Conservation (phyloP, 1,140 invertebrate species). For the Liolophura sinensis region DNA sequence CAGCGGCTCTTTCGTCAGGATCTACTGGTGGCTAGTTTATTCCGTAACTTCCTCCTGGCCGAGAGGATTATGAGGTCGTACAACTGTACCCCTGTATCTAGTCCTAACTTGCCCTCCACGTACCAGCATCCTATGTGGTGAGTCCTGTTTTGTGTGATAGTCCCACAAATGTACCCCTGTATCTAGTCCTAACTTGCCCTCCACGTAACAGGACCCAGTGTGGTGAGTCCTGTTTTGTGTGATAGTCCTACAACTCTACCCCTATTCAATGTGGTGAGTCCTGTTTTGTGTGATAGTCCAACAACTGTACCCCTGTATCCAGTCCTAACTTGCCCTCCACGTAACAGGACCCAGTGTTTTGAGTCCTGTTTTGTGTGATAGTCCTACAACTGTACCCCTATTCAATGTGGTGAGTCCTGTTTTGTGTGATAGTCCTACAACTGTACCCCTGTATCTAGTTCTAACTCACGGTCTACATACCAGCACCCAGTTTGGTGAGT, state of each 20-base stretch:
- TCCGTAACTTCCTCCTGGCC: conserved; percentile 95
- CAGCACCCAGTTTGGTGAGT: conserved; percentile 67
- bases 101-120: conserved; percentile 80
- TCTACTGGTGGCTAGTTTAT: conserved; percentile 95
- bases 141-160: conserved; percentile 15
- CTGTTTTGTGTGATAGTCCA: conserved; percentile 64
- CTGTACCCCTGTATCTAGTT: conserved; percentile 87
- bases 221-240: conserved; percentile 56
- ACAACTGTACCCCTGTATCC: conserved; percentile 91
- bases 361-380: conserved; percentile 18
- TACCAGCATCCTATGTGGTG: conserved; percentile 74
- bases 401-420: conserved; percentile 62
- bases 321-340: conserved; percentile 80
- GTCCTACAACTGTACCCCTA: too few relatives aligned
- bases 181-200: conserved; percentile 83
- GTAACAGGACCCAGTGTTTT: conserved; percentile 71
- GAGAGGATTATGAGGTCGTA: conserved; percentile 95
- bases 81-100: conserved; percentile 92
- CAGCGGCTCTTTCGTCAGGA: conserved; percentile 94
- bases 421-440: too few relatives aligned
- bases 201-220: conserved; percentile 70
- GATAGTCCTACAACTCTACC: too few relatives aligned
- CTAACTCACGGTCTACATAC: conserved; percentile 78
- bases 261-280: background rate
- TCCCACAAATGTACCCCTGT: too few relatives aligned